Evolutionary conservation across 2,113 vertebrate species (phyloP), one percentile per base, ranked within the genome.

Genomic region (Daboia siamensis): DNA sequence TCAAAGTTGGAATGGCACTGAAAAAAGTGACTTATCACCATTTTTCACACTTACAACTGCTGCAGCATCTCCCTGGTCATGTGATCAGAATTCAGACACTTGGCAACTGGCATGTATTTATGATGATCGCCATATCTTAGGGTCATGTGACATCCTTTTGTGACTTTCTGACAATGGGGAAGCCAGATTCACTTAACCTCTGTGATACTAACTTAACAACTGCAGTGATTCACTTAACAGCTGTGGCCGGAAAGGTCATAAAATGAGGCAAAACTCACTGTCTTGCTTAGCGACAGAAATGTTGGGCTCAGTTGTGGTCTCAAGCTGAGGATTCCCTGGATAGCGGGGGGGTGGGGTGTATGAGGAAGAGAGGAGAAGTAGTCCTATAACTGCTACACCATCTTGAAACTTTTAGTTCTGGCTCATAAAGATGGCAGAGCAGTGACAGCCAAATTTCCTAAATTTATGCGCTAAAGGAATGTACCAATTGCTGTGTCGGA

Each of bases 391-490:
- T 84, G 46, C 56, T 51, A 46, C 6, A 4, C 88, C 51, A 5
- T 88, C 52, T 88, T 92, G n/a, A 52, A 74, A 88, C 57, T 54
- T 80, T 69, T 92, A 80, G 12, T 86, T 86, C 56, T 86, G 74
- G 8, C 46, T 23, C 46, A 39, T 90, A 90, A 29, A 39, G 29
- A 3, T 44, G n/a, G 48, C 61, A 80, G 4, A 46, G 13, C 88
- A 88, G 17, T 26, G 11, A 44, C 2, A 46, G 9, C 9, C 52
- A 86, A 29, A 23, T 86, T 69, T 69, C 64, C 4, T 1, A n/a
- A 88, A 92, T 86, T 74, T 33, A 39, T 52, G n/a, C 51, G n/a
- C 55, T 64, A 54, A 86, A 90, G 48, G 56, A 56, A 93, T 90
- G 51, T 64, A 17, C 48, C 52, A 54, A 64, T 61, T 86, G 48